Percentiles rank a stretch among this genome's conserved stretches.
These are phyloP conservation scores for Beris chalybata DNA, from an alignment of 2,888 invertebrate genomes.

Conservation along the genomic window DNA sequence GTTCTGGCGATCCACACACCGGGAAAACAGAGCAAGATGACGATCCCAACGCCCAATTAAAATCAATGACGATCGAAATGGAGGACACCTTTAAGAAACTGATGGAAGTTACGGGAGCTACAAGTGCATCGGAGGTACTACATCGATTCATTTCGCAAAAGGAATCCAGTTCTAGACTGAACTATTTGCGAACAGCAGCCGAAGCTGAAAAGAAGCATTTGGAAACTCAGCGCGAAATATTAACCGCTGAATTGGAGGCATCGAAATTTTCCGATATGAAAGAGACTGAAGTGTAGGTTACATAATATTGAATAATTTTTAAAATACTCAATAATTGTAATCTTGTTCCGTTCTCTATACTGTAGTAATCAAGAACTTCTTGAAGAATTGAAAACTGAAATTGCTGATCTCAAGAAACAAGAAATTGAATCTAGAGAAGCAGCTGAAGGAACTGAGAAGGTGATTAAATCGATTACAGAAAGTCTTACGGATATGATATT, in stretches of 20 bases:
- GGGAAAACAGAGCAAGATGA: constrained; percentile 53
- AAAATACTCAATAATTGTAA: neutral
- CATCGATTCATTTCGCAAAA: constrained; percentile 73
- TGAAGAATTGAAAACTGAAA: constrained; percentile 64
- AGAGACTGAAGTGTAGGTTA: constrained; percentile 75
- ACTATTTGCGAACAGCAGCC: constrained; percentile 69
- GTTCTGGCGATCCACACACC: constrained; percentile 54
- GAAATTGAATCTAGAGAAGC: constrained; percentile 53
- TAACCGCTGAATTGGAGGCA: constrained; percentile 71
- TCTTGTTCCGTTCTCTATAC: neutral
- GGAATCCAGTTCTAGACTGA: constrained; percentile 71
- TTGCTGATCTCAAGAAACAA: constrained; percentile 58
- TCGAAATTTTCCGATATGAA: constrained; percentile 79
- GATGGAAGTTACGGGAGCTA: constrained; percentile 77
- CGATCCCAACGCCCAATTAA: constrained; percentile 50
- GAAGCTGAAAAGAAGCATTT: constrained; percentile 74
- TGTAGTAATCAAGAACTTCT: constrained; percentile 73
- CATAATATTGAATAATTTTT: constrained; percentile 1
- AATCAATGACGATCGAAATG: constrained; percentile 55
- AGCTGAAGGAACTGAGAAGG: constrained; percentile 49
- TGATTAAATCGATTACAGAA: constrained; percentile 52
- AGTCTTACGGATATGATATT: constrained; percentile 55
- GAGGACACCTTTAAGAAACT: constrained; percentile 72
- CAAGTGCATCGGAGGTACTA: constrained; percentile 73
- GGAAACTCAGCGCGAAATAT: constrained; percentile 67